These are phyloP conservation scores for Euzetes globulus DNA, from an alignment of 2,888 invertebrate species.

Conservation along the genomic window DNA sequence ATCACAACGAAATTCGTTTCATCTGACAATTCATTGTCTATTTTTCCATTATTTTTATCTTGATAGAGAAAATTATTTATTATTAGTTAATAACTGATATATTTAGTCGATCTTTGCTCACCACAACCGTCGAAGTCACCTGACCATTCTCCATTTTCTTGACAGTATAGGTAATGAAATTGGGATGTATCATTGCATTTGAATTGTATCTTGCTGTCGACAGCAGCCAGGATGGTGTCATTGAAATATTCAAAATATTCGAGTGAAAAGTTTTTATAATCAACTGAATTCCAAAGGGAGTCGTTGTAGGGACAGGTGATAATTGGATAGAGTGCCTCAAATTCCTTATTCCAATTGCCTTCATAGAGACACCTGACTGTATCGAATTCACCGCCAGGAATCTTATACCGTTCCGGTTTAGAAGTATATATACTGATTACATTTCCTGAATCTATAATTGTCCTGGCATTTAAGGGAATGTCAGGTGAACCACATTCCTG, in stretches of 20 bases:
- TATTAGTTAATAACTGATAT: too few species aligned
- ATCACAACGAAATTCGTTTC: not conserved
- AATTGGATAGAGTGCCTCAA: not conserved
- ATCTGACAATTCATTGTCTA: not conserved
- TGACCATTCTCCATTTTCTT: not conserved
- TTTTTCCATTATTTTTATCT: not conserved
- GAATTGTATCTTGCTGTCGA: not conserved
- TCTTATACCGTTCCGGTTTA: not conserved
- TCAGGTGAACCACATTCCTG: not conserved
- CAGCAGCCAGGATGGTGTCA: not conserved
- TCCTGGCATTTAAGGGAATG: not conserved
- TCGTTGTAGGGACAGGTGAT: not conserved
- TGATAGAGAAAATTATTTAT: too few species aligned
- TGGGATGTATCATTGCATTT: not conserved
- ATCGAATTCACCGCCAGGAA: not conserved
- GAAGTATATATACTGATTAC: not conserved
- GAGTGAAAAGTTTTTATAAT: not conserved
- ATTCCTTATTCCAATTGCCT: not conserved
- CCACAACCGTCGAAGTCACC: not conserved
- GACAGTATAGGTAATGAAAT: not conserved
- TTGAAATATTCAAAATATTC: slow-evolving; percentile 9
- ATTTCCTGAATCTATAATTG: not conserved
- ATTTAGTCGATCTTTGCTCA: not conserved
- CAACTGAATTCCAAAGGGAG: not conserved
- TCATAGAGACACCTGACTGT: not conserved